Evolutionary conservation across 2,113 vertebrate genomes (phyloP), one percentile per base, ranked within the genome.

Genomic region (Lampris incognitus): DNA sequence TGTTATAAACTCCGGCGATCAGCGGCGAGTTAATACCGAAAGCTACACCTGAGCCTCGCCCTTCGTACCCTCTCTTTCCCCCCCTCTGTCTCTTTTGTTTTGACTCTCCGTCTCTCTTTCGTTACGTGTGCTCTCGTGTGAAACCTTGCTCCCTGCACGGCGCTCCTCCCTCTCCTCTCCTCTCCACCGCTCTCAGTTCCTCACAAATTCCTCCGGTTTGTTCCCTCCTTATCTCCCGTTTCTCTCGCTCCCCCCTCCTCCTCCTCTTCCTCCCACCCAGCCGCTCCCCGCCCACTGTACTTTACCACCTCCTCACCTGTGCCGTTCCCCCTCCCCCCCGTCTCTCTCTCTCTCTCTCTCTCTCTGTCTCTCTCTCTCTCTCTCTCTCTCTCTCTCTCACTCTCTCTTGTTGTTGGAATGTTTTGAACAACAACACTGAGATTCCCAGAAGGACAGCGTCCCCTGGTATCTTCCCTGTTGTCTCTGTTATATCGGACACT

Each of bases 111-210:
- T 64, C 56, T 69, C 69, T 60, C n/a, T 68, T 65, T 85, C 69
- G 50, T 61, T 44, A 55, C 52, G 61, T 9, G 71, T 58, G 54
- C 74, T 80, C 64, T 88, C 82, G 83, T 81, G 75, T 87, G 86
- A 66, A 91, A 89, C 88, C 79, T 81, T 82, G 74, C 67, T 73
- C 57, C 82, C 74, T 85, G 56, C 74, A 60, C 3, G 0, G 38
- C 11, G 87, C 91, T 86, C 91, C 89, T 91, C 92, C 92, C 83
- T 81, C 66, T 80, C 60, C 71, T 74, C 77, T 82, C 69, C 66
- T 62, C 74, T 84, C 76, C 5, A 6, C 70, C 79, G 63, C 71
- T 90, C 85, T 87, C 85, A 74, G 78, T 88, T 91, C 69, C 79
- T 82, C 81, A 78, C 38, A 75, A 84, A 91, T 92, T 93, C 92